Conservation (phyloP, 2,888 invertebrate genomes). For the Isotomurus palustris region DNA sequence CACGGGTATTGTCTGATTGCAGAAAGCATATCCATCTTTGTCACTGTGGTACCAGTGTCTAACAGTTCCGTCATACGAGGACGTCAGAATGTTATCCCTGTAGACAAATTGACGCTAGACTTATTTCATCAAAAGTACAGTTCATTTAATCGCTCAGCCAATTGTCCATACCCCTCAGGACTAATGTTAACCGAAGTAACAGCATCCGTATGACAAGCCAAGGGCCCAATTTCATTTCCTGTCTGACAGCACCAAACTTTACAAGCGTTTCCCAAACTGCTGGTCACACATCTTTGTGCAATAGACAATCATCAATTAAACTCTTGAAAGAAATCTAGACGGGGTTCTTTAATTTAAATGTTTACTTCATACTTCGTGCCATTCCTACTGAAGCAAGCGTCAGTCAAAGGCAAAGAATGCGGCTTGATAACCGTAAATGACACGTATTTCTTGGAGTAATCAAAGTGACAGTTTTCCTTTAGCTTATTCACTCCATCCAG, state of each 20-base stretch:
- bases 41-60: constrained; percentile 61
- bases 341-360: too few species aligned
- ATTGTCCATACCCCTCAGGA: constrained; percentile 60
- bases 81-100: constrained; percentile 68
- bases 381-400: constrained; percentile 65
- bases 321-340: constrained; percentile 2
- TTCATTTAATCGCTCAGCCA: too few species aligned
- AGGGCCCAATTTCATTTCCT: constrained; percentile 63
- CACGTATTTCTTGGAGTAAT: constrained; percentile 61
- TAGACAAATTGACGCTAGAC: constrained; percentile 11
- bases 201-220: constrained; percentile 73
- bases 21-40: not conserved
- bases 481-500: constrained; percentile 60
- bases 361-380: constrained; percentile 56
- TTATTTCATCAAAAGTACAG: too few species aligned
- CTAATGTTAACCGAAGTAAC: constrained; percentile 76
- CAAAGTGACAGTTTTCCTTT: constrained; percentile 61
- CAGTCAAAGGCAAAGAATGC: constrained; percentile 67
- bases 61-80: constrained; percentile 75
- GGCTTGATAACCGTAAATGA: constrained; percentile 63
- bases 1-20: not conserved
- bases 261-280: constrained; percentile 79
- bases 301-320: too few species aligned
- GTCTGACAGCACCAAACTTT: constrained; percentile 71
- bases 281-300: constrained; percentile 75